These are phyloP conservation scores for Bombus terrestris DNA, from an alignment of 1,140 invertebrate genomes.

Conservation along the genomic window DNA sequence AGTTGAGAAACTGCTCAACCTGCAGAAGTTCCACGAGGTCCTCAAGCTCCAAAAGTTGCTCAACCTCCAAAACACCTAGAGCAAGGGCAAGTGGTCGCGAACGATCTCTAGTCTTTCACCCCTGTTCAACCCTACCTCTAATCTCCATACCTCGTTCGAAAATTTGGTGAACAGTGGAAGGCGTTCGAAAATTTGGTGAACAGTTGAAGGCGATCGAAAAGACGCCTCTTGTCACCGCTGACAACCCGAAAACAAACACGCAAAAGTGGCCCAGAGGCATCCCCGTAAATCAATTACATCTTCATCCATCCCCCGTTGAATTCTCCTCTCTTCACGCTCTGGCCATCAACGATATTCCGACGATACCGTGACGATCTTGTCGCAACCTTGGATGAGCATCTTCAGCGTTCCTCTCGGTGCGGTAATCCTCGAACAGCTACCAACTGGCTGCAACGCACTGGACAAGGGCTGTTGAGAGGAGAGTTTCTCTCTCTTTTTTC, in stretches of 20 bases:
- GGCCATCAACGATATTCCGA: conserved; percentile 30
- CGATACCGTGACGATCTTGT: conserved; percentile 51
- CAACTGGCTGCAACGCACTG: conserved; percentile 28
- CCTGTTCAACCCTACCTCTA: background rate
- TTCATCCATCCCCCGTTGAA: conserved; percentile 27
- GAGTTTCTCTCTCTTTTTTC: too few relatives aligned
- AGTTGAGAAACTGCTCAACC: too few relatives aligned
- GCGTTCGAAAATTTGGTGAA: too few relatives aligned
- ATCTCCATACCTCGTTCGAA: background rate
- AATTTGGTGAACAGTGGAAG: background rate
- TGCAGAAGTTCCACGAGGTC: too few relatives aligned
- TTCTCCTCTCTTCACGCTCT: conserved; percentile 33
- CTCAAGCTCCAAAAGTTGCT: background rate
- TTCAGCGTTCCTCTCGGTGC: background rate
- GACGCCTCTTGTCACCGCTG: background rate
- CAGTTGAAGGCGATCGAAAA: too few relatives aligned
- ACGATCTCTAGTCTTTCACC: background rate
- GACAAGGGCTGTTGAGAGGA: background rate
- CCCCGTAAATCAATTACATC: conserved; percentile 54
- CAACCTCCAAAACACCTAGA: background rate
- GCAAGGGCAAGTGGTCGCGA: background rate
- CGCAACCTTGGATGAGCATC: conserved; percentile 33
- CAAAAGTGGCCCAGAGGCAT: background rate
- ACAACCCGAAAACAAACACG: conserved; percentile 30
- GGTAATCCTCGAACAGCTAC: conserved; percentile 58